Percentiles rank a stretch among this genome's conserved stretches.
These are phyloP conservation scores for Coccyzus lansbergi DNA, from an alignment of 2,797 vertebrate genomes.

Conservation along the genomic window DNA sequence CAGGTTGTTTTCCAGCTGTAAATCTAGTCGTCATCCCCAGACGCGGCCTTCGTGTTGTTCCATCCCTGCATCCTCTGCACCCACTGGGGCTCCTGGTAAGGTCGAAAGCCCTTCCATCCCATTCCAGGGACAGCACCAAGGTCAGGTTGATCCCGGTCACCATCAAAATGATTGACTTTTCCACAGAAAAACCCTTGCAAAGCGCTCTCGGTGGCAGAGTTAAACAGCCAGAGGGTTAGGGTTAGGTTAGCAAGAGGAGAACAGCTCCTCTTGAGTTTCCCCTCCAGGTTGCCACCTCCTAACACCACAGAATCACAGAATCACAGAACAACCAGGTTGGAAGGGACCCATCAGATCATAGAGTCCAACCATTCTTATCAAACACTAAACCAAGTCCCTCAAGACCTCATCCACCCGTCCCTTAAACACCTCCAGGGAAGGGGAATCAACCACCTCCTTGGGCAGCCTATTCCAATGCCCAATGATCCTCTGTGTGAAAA, in stretches of 20 bases:
- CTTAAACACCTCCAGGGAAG: no score
- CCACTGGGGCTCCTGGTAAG: background rate
- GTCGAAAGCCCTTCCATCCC: background rate
- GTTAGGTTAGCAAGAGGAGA: no score
- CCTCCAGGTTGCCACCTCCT: background rate
- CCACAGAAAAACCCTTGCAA: background rate
- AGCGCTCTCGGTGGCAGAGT: background rate
- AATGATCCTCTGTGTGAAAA: no score
- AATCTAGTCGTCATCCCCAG: background rate
- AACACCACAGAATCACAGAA: no score
- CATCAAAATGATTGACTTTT: background rate
- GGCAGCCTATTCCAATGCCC: no score
- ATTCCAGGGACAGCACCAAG: fast-evolving
- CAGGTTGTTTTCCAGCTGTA: background rate
- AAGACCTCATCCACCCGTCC: no score
- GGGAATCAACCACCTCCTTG: no score
- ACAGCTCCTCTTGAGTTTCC: background rate
- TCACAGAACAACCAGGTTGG: no score
- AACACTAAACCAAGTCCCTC: no score
- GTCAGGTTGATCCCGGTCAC: background rate
- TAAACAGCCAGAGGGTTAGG: background rate
- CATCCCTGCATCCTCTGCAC: background rate
- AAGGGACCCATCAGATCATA: no score
- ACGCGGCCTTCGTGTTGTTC: background rate
- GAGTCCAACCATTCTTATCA: no score